These are phyloP conservation scores for Phoebastria nigripes DNA, from an alignment of 2,797 vertebrate species.

Conservation along the genomic window DNA sequence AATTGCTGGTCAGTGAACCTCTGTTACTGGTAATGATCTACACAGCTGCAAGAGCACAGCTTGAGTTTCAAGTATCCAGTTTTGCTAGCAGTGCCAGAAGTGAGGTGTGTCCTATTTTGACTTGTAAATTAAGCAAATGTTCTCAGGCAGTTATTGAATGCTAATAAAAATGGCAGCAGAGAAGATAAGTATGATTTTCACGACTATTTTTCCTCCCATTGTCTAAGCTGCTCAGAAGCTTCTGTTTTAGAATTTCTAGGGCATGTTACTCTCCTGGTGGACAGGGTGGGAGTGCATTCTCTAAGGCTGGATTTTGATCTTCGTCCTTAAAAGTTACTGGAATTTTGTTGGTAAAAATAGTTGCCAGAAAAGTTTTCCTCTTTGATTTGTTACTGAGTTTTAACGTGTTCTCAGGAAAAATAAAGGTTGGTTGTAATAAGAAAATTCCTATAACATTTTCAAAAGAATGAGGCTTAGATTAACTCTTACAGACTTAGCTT, in stretches of 20 bases:
- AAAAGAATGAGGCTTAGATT: neutral
- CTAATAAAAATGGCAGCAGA: neutral
- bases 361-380: neutral
- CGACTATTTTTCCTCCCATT: neutral
- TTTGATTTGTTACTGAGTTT: neutral
- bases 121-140: slow-evolving; percentile 1
- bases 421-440: neutral
- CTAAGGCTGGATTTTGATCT: neutral
- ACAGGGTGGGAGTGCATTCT: neutral
- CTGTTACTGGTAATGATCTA: neutral
- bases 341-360: neutral
- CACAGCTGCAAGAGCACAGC: neutral
- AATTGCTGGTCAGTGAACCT: neutral
- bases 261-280: neutral
- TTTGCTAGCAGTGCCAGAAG: neutral
- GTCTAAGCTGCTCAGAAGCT: neutral
- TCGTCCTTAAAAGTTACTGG: neutral
- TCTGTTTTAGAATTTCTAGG: neutral
- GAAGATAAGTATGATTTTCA: neutral
- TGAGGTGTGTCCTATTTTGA: slow-evolving; percentile 11
- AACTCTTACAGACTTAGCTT: neutral
- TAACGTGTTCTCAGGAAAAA: neutral
- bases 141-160: neutral
- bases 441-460: neutral
- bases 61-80: neutral